A percentile compares a stretch with the other conserved stretches of the same genome.
These are phyloP conservation scores for Phainopepla nitens DNA, from an alignment of 2,113 vertebrate genomes.

Conservation along the genomic window DNA sequence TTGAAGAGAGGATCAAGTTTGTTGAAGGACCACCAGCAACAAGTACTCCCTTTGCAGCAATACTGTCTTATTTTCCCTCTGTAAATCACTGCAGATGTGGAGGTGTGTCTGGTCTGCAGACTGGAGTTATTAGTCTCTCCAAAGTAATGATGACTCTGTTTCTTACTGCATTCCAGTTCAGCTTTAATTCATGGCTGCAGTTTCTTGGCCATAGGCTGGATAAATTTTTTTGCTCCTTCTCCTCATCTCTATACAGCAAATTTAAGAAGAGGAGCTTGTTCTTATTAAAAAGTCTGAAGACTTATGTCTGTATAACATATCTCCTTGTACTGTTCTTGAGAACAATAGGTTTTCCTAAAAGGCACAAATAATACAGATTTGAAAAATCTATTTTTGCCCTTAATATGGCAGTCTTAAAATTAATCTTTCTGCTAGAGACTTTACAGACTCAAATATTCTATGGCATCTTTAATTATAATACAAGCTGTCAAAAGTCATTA, in stretches of 20 bases:
- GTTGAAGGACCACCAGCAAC: background rate
- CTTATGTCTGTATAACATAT: background rate
- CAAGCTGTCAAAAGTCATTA: background rate
- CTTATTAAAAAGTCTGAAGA: background rate
- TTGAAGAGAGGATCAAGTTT: background rate
- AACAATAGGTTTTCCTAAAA: background rate
- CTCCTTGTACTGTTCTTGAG: background rate
- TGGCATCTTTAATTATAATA: background rate
- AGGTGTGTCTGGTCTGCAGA: background rate
- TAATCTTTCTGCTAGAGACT: background rate
- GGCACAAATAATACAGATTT: background rate
- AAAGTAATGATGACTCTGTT: background rate
- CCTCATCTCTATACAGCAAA: rapidly evolving
- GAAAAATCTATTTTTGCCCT: background rate
- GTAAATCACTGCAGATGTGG: background rate
- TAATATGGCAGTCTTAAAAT: background rate
- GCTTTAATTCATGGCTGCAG: background rate
- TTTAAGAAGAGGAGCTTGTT: background rate
- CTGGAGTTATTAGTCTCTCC: background rate
- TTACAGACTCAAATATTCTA: background rate
- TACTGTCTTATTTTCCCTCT: background rate
- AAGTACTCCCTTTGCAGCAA: background rate
- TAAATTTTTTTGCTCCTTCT: background rate
- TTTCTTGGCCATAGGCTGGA: background rate
- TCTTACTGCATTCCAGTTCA: background rate